A percentile compares a stretch with the other conserved stretches of the same genome.
Evolutionary conservation across 2,797 vertebrate species (phyloP).

Genomic region (Phylloscopus collybita): DNA sequence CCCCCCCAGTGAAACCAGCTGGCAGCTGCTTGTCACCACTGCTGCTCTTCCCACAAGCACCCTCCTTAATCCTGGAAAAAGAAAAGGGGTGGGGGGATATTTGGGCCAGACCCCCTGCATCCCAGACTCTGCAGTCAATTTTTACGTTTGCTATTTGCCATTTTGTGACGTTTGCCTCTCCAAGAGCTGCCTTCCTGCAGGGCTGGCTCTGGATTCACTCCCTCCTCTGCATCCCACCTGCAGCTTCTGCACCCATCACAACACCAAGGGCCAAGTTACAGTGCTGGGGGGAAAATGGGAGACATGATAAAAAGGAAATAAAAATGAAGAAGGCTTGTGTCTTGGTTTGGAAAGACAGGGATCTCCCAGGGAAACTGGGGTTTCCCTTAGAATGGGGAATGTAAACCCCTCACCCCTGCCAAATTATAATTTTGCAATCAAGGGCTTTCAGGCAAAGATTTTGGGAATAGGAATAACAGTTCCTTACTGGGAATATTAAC

Average conservation of each 20-base stretch:
- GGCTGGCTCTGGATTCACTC: fast-evolving
- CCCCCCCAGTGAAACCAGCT: not conserved
- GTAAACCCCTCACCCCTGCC: too few relatives aligned
- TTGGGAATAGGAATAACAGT: too few relatives aligned
- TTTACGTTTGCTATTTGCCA: not conserved
- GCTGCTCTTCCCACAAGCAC: not conserved
- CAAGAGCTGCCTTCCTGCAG: not conserved
- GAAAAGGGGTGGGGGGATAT: not conserved
- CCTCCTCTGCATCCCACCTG: not conserved
- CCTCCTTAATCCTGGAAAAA: not conserved
- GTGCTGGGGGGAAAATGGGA: not conserved
- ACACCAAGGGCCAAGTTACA: not conserved
- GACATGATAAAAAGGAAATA: not conserved
- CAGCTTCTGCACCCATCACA: not conserved
- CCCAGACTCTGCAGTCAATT: not conserved
- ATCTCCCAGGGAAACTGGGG: too few relatives aligned
- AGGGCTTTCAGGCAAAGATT: too few relatives aligned
- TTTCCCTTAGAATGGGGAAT: too few relatives aligned
- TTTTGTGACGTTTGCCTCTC: not conserved
- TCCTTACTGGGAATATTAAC: too few relatives aligned
- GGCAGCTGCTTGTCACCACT: fast-evolving
- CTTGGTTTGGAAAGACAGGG: too few relatives aligned
- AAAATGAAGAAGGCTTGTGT: not conserved
- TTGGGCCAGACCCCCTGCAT: not conserved
- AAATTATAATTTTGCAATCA: too few relatives aligned